A percentile compares a stretch with the other conserved stretches of the same genome.
These are phyloP conservation scores for Myotis davidii DNA, from an alignment of 2,113 vertebrate species.

Conservation along the genomic window DNA sequence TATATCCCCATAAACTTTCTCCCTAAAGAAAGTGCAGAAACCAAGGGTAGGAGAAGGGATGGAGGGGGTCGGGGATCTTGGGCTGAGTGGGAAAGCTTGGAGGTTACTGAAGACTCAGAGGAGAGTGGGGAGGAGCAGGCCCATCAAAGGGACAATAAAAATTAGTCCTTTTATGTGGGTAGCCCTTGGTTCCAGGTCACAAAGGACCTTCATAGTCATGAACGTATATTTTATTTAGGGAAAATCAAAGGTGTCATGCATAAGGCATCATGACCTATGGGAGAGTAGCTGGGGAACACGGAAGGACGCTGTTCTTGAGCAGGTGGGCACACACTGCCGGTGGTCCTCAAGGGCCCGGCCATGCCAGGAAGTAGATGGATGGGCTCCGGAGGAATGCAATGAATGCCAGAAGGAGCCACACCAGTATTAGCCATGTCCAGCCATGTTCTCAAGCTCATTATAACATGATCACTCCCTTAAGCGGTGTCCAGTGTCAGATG, in stretches of 20 bases:
- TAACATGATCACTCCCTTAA: background rate
- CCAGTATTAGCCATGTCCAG: accelerated
- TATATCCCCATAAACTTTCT: background rate
- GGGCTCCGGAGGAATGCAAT: background rate
- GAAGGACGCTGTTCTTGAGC: background rate
- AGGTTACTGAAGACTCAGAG: background rate
- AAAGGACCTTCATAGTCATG: background rate
- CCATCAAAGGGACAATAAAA: background rate
- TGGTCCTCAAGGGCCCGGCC: accelerated
- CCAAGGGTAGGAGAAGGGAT: background rate
- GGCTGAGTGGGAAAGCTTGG: background rate
- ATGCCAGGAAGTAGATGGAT: background rate
- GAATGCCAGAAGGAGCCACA: background rate
- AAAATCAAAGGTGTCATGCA: background rate
- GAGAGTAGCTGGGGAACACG: background rate
- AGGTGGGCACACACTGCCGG: background rate
- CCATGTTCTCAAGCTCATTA: background rate
- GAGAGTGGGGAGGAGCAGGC: background rate
- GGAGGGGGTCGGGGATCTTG: no score
- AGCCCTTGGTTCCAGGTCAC: background rate
- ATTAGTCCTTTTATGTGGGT: background rate
- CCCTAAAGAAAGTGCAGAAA: background rate
- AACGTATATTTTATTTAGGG: background rate
- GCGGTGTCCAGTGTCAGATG: accelerated
- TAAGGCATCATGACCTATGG: background rate